A percentile compares a stretch with the other conserved stretches of the same genome.
Conservation (phyloP, 2,797 vertebrate genomes). For the Pseudochromis fuscus region DNA sequence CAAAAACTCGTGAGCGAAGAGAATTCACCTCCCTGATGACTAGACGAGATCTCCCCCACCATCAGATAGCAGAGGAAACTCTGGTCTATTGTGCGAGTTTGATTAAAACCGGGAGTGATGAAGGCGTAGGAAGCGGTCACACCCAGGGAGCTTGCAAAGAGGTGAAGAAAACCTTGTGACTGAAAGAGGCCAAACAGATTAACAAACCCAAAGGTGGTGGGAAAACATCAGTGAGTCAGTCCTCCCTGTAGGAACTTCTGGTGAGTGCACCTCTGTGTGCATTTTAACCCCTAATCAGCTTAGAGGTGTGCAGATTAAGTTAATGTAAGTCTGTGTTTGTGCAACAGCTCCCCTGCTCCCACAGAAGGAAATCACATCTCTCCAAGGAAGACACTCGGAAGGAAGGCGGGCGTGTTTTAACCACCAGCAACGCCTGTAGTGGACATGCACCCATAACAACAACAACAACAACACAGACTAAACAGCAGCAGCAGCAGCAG, state of each 20-base stretch:
- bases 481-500: slow-evolving; percentile 15
- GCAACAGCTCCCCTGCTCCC: slow-evolving; percentile 33
- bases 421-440: not conserved
- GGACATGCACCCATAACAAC: slow-evolving; percentile 36
- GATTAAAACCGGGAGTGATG: slow-evolving; percentile 58
- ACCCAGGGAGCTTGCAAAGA: slow-evolving; percentile 53
- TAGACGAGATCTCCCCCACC: slow-evolving; percentile 53
- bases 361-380: slow-evolving; percentile 40
- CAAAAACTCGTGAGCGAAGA: not conserved
- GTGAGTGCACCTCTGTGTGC: not conserved
- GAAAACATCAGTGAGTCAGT: slow-evolving; percentile 41
- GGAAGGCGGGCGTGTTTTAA: slow-evolving; percentile 20
- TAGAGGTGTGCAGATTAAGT: slow-evolving; percentile 20
- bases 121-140: slow-evolving; percentile 68
- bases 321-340: slow-evolving; percentile 8
- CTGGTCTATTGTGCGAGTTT: slow-evolving; percentile 66
- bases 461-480: not conserved
- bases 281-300: slow-evolving; percentile 48
- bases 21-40: slow-evolving; percentile 49
- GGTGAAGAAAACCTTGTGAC: slow-evolving; percentile 47
- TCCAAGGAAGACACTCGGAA: slow-evolving; percentile 29
- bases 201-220: slow-evolving; percentile 33
- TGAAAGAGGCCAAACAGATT: slow-evolving; percentile 22
- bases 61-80: slow-evolving; percentile 67
- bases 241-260: slow-evolving; percentile 13